Evolutionary conservation across 2,113 vertebrate species (phyloP), one percentile per base, ranked within the genome.

Genomic region (Eolophus roseicapilla): DNA sequence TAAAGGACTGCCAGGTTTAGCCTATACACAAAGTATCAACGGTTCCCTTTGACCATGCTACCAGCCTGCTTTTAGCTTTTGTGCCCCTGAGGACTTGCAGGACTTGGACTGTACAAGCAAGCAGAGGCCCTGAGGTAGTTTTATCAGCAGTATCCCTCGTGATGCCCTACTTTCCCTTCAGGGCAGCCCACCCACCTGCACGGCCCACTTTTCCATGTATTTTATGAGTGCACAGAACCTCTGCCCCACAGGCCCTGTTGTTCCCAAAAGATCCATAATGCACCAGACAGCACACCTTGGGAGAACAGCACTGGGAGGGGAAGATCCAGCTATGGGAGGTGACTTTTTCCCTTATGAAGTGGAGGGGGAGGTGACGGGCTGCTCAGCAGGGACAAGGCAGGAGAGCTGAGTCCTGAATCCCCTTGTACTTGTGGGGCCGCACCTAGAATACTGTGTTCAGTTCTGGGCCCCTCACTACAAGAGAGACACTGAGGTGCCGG

Each of bases 281-380:
- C 20, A 44, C 2, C 31, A 39, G 31, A 3, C 3, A 19, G 23
- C 17, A 11, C 13, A 1, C 14, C 3, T 2, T 10, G 14, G 17
- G 11, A 62, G 10, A 7, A 20, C 47, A 29, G 18, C 19, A 10
- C 20, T 6, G 31, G 9, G 33, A 29, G 1, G 4, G 17, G 13
- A 55, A 24, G 6, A 7, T 11, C 4, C 47, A 6, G 17, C 7
- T 50, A 2, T 1, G 3, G 3, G 11, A 31, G 13, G 13, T 7
- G 52, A 24, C 27, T 39, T 35, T 11, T 5, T 2, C 33, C 33
- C 14, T 13, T 5, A 7, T 4, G 15, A 27, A 27, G 33, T 3
- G 2, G 13, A 23, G 43, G 31, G 3, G 44, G 10, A 11, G 7
- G 5, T 7, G 7, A 6, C 2, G 2, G 6, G 4, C 11, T 37